Base-by-base conservation (phyloP, 2,113 vertebrate genomes). In the Bubo bubo region DNA sequence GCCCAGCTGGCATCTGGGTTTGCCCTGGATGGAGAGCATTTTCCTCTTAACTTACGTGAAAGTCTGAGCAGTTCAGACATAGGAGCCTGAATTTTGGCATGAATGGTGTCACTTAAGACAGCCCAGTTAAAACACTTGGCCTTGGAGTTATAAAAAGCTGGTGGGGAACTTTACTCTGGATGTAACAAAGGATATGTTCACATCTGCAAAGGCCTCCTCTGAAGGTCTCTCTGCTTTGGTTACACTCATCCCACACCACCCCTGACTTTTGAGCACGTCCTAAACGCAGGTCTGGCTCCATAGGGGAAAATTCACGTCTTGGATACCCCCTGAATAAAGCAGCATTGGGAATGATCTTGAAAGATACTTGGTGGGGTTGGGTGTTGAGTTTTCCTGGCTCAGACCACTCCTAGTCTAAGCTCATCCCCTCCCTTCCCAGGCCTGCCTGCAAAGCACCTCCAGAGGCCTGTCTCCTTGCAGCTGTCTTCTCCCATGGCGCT, bases 401-500 rank as follows among this genome's bases (percentile, higher is more conserved):
- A 58, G 27, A 32, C 35, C 4, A 84, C 64, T 89, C 14, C 32
- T 67, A 23, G 22, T 43, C 19, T 89, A 30, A 91, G 50, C n/a
- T 74, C n/a, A 79, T 34, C 7, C 63, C 3, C 49, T 75, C 45
- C 28, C 1, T 92, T 94, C 64, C 4, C 96, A 98, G 98, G 97
- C 70, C 74, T 97, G 96, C 95, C 97, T 85, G 59, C 56, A 19
- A 98, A 95, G 84, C 94, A 95, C 47, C 97, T 98, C 13, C 97
- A 96, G 90, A 97, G 82, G 67, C 81, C 80, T 22, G 96, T 95
- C 74, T 94, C 89, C 10, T 97, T 98, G 76, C 97, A 98, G 88
- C 96, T 98, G 35, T 92, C 97, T 93, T 98, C 98, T 77, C 88
- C 97, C 43, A 56, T 93, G 94, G 75, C 43, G 97, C 98, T 96